Percentiles rank a stretch among this genome's conserved stretches.
phyloP scores from a whole-genome alignment of 2,113 vertebrate species.

The Cisticola juncidis region DNA sequence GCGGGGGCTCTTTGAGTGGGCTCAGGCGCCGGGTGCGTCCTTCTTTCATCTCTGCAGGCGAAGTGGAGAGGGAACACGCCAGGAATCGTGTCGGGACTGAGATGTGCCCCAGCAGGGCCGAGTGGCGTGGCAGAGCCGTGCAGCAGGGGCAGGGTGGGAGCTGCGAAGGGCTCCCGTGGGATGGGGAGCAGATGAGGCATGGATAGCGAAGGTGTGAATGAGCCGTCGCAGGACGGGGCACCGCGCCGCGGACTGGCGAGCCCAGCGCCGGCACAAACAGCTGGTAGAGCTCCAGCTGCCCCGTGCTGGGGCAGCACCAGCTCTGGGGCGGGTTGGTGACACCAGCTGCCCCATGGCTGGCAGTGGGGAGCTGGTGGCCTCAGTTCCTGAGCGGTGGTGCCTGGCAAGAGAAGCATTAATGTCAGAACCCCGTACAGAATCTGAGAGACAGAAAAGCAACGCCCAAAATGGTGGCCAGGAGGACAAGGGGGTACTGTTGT shows the following conservation, averaged over 20 bases:
- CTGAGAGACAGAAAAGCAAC: neutral
- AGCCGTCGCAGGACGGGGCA: neutral
- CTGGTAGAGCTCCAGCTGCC: neutral
- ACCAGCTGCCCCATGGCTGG: neutral
- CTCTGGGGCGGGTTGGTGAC: constrained; percentile 42
- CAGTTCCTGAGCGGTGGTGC: fast-evolving
- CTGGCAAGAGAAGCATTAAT: neutral
- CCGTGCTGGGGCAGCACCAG: neutral
- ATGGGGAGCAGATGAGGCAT: neutral
- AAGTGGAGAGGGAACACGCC: neutral
- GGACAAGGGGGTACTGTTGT: neutral
- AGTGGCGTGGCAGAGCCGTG: neutral
- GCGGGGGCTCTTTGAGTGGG: fast-evolving
- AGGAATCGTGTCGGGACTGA: neutral
- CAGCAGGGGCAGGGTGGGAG: neutral
- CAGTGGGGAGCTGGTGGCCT: fast-evolving
- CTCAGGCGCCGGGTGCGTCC: neutral
- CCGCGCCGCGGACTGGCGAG: constrained; percentile 5
- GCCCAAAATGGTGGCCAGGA: neutral
- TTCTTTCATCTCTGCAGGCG: neutral
- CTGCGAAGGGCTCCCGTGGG: neutral
- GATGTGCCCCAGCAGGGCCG: neutral
- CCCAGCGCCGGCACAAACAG: constrained; percentile 29
- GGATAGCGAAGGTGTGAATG: neutral
- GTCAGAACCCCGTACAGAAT: neutral